Evolutionary conservation across 2,797 vertebrate genomes (phyloP).

Genomic region (Pteropus rufus): DNA sequence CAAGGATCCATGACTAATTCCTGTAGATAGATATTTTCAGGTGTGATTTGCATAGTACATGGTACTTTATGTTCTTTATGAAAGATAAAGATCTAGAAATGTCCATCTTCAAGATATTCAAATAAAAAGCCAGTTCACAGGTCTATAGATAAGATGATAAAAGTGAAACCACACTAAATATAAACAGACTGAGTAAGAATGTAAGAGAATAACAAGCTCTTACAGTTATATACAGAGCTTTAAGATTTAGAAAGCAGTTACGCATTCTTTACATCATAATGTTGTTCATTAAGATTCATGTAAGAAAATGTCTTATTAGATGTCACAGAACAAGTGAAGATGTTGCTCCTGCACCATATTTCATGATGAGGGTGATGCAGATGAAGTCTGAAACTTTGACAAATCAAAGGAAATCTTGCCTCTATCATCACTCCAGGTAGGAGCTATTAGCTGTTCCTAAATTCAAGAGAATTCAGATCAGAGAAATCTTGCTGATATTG

Average conservation of each 20-base stretch:
- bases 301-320: not conserved
- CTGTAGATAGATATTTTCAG: not conserved
- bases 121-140: not conserved
- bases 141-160: not conserved
- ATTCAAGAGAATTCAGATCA: not conserved
- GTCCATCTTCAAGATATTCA: not conserved
- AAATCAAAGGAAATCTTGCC: not conserved
- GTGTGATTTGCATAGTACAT: not conserved
- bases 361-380: not conserved
- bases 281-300: not conserved
- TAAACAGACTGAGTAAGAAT: not conserved
- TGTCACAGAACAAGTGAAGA: not conserved
- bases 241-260: not conserved
- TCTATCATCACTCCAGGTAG: not conserved
- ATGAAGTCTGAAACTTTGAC: not conserved
- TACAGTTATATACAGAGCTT: not conserved
- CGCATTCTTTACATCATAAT: not conserved
- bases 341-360: not conserved
- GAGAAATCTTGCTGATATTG: not conserved
- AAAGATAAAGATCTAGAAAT: conserved; percentile 4
- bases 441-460: not conserved
- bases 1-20: not conserved
- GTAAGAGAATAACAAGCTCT: not conserved
- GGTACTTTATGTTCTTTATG: not conserved
- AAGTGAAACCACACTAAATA: not conserved